Evolutionary conservation across 64 coral and sea anemone genomes (phyloP).

Genomic region (Cladopsammia gracilis): DNA sequence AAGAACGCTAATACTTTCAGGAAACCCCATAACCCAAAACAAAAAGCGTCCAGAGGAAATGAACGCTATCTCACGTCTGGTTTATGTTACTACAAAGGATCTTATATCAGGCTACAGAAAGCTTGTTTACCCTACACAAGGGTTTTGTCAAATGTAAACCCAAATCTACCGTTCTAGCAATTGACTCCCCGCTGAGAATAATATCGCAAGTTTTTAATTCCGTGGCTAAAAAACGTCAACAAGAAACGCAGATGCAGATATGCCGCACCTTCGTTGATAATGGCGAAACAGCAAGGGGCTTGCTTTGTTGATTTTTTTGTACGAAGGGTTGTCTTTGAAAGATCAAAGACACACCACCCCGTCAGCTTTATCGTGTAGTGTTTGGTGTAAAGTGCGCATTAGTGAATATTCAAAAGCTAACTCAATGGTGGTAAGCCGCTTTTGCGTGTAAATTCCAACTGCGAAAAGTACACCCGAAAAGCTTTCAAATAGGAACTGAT

Average conservation of each 20-base stretch:
- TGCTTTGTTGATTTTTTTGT: background rate
- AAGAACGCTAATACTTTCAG: slow-evolving; percentile 15
- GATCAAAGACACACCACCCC: background rate
- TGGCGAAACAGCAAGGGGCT: background rate
- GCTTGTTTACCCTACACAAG: slow-evolving; percentile 29
- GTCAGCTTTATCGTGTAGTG: background rate
- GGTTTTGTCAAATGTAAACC: slow-evolving; percentile 16
- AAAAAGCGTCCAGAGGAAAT: background rate
- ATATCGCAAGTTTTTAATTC: slow-evolving; percentile 3
- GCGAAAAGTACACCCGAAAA: slow-evolving; percentile 25
- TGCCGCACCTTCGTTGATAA: background rate
- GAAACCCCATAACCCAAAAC: background rate
- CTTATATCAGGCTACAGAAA: background rate
- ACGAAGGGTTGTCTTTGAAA: background rate
- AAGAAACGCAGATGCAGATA: background rate
- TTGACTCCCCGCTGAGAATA: slow-evolving; percentile 33
- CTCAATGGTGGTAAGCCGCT: background rate
- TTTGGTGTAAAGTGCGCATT: slow-evolving; percentile 22
- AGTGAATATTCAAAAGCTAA: background rate
- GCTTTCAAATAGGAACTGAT: slow-evolving; percentile 12
- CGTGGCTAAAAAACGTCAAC: background rate
- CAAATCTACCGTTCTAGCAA: background rate
- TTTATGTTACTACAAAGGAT: slow-evolving; percentile 4
- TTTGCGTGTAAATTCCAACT: slow-evolving; percentile 12
- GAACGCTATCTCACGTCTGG: slow-evolving; percentile 8